A percentile compares a stretch with the other conserved stretches of the same genome.
These are phyloP conservation scores for Nemoura dubitans DNA, from an alignment of 2,888 invertebrate genomes.

Conservation along the genomic window DNA sequence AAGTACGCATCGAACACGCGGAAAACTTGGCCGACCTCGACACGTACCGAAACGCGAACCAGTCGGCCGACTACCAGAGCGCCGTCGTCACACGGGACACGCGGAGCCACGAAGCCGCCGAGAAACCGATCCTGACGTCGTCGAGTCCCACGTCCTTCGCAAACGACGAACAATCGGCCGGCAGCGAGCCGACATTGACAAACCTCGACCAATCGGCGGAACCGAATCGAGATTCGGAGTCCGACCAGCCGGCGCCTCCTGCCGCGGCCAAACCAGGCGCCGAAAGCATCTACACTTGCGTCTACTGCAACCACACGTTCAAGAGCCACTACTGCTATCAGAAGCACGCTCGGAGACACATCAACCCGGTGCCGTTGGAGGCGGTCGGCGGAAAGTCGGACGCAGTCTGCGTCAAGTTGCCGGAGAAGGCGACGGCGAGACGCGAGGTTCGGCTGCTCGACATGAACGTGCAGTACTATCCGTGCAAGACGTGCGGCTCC, in stretches of 20 bases:
- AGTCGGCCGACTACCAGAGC: neutral
- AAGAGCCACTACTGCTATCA: constrained; percentile 88
- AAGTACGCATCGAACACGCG: neutral
- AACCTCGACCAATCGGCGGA: neutral
- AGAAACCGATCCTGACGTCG: neutral
- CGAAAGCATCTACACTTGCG: constrained; percentile 68
- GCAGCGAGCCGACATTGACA: neutral
- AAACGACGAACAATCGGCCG: neutral
- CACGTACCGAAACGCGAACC: neutral
- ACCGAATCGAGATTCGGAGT: no score
- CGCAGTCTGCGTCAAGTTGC: constrained; percentile 52
- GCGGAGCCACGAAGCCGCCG: neutral
- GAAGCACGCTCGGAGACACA: constrained; percentile 76
- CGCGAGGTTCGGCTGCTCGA: constrained; percentile 73
- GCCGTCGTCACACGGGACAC: neutral
- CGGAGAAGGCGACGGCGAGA: constrained; percentile 43
- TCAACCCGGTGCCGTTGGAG: constrained; percentile 69
- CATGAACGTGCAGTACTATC: constrained; percentile 89
- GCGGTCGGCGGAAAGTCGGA: constrained; percentile 45
- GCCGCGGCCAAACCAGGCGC: constrained; percentile 41
- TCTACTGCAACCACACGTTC: constrained; percentile 81
- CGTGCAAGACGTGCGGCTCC: constrained; percentile 91
- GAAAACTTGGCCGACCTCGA: neutral
- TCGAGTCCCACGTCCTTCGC: neutral
- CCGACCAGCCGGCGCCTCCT: constrained; percentile 47